A percentile compares a stretch with the other conserved stretches of the same genome.
Evolutionary conservation across 1,140 invertebrate species (phyloP).

Genomic region (Procambarus clarkii): DNA sequence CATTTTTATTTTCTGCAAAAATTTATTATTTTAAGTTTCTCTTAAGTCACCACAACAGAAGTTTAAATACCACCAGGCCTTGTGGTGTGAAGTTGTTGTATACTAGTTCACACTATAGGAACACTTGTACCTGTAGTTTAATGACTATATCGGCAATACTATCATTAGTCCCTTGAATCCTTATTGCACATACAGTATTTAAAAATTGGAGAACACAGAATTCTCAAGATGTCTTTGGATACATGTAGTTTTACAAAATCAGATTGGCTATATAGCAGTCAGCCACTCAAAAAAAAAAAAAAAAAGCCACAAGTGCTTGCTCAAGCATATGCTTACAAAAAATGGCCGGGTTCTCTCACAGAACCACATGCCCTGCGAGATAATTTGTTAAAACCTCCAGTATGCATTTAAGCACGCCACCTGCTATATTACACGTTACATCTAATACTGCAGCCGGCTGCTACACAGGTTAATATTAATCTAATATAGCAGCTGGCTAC

Average conservation of each 20-base stretch:
- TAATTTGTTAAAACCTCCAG: no score
- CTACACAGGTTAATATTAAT: no score
- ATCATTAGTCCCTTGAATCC: neutral
- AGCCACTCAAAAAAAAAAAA: no score
- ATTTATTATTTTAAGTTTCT: neutral
- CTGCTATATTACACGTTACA: no score
- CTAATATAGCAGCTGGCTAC: no score
- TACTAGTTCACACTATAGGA: neutral
- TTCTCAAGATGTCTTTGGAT: neutral
- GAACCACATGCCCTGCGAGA: no score
- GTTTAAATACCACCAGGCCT: neutral
- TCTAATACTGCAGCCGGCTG: no score
- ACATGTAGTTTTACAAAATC: neutral
- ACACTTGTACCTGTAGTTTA: neutral
- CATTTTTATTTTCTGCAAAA: conserved; percentile 20
- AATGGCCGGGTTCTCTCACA: no score
- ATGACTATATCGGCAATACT: neutral
- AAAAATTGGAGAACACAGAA: neutral
- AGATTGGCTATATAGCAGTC: no score
- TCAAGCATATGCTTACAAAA: no score
- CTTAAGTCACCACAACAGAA: neutral
- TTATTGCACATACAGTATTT: neutral
- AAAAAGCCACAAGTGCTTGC: no score
- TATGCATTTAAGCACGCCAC: no score
- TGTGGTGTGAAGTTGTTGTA: neutral